phyloP scores from a whole-genome alignment of 2,888 invertebrate genomes.

The Melieria omissa region DNA sequence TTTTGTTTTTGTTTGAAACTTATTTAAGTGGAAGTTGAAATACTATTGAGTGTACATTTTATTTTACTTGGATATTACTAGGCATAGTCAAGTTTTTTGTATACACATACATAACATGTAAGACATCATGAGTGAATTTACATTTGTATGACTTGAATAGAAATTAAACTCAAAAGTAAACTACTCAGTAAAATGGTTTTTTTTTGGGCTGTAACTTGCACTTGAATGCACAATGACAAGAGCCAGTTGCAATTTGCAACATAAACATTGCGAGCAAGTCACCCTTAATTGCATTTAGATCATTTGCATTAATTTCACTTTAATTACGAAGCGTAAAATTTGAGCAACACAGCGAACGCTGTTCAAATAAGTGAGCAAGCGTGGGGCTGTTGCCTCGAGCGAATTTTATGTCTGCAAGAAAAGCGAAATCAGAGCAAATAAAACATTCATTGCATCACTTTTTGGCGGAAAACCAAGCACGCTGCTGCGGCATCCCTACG shows the following conservation, averaged over 20 bases:
- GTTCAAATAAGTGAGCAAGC: conserved; percentile 1
- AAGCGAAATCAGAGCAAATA: conserved; percentile 22
- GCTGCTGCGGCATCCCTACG: background rate
- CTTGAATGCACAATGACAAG: conserved; percentile 12
- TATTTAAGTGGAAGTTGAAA: too few relatives aligned
- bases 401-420: background rate
- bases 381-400: background rate
- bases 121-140: too few relatives aligned
- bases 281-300: conserved; percentile 6
- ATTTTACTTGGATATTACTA: too few relatives aligned
- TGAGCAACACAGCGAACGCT: conserved; percentile 8
- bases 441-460: conserved; percentile 32
- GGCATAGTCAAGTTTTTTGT: too few relatives aligned
- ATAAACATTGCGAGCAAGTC: conserved; percentile 1
- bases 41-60: too few relatives aligned
- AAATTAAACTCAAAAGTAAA: background rate
- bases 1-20: too few relatives aligned
- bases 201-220: background rate
- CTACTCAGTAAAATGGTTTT: background rate
- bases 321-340: conserved; percentile 23
- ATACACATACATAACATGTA: too few relatives aligned
- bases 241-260: conserved; percentile 18
- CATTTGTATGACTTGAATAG: too few relatives aligned
- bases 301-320: conserved; percentile 31
- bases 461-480: conserved; percentile 18